Conservation (phyloP, 2,113 vertebrate genomes). For the Gobius niger region DNA sequence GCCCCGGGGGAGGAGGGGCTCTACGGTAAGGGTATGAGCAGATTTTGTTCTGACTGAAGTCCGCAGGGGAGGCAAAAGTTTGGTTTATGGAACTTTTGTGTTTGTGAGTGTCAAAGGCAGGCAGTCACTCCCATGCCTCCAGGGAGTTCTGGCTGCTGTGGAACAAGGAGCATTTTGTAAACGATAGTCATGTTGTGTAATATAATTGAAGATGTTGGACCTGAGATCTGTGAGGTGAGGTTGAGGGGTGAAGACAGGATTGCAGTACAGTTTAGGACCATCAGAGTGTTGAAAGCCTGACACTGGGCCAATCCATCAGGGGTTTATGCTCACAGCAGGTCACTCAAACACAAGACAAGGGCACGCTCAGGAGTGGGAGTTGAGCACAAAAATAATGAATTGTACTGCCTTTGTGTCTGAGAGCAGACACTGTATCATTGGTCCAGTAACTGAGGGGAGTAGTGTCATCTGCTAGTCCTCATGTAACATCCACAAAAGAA, state of each 20-base stretch:
- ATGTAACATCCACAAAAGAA: neutral
- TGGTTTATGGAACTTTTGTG: conserved; percentile 1
- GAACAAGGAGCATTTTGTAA: conserved; percentile 55
- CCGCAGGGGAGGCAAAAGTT: neutral
- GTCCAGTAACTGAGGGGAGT: neutral
- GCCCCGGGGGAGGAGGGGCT: conserved; percentile 42
- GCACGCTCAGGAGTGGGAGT: conserved; percentile 17
- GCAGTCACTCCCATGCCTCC: conserved; percentile 39
- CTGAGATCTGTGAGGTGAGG: conserved; percentile 1
- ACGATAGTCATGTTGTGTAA: conserved; percentile 32
- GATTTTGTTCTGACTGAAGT: conserved; percentile 19
- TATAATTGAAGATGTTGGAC: no score
- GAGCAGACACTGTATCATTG: neutral
- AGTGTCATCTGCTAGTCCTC: neutral
- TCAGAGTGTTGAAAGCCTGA: conserved; percentile 61
- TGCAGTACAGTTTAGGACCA: conserved; percentile 48
- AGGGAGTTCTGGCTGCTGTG: conserved; percentile 38
- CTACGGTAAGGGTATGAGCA: conserved; percentile 12
- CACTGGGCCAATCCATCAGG: conserved; percentile 52
- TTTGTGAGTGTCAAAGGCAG: conserved; percentile 43
- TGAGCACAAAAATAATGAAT: conserved; percentile 13
- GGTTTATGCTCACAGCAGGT: conserved; percentile 43
- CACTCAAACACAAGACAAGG: conserved; percentile 27
- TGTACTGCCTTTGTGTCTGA: neutral
- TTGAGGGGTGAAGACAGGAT: conserved; percentile 46